These are phyloP conservation scores for Nesogale talazaci DNA, from an alignment of 2,113 vertebrate genomes.

Conservation along the genomic window DNA sequence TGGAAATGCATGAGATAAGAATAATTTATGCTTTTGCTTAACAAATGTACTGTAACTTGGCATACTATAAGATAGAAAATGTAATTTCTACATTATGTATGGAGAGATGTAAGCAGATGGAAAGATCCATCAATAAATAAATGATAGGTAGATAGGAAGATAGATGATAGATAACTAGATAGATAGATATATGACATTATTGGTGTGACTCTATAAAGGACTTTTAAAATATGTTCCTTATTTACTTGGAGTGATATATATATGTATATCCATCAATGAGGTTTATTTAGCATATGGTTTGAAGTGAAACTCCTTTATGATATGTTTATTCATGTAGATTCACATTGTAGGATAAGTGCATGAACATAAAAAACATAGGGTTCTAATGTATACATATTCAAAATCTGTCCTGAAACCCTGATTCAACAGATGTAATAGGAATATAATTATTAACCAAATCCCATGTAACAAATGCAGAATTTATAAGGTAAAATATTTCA, in stretches of 20 bases:
- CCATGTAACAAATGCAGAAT: neutral
- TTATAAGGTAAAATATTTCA: neutral
- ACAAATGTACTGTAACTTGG: conserved; percentile 70
- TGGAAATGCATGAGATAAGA: conserved; percentile 66
- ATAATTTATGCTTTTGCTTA: conserved; percentile 68
- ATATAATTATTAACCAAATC: neutral
- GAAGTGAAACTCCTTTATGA: conserved; percentile 10
- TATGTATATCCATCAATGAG: neutral
- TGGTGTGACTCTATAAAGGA: neutral
- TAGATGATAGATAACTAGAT: neutral
- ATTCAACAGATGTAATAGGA: conserved; percentile 15
- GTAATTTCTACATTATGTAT: neutral
- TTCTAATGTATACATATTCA: neutral
- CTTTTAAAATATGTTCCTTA: neutral
- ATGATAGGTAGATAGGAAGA: neutral
- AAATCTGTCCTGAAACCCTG: neutral
- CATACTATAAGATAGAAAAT: conserved; percentile 48
- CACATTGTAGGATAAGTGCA: neutral
- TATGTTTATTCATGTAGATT: neutral
- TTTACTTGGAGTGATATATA: neutral
- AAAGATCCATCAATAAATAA: neutral
- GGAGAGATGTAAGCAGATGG: no score
- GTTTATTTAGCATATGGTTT: neutral
- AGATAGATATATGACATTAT: neutral
- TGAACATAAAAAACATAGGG: neutral